Conservation (phyloP, 2,113 vertebrate species). For the Lampris incognitus region DNA sequence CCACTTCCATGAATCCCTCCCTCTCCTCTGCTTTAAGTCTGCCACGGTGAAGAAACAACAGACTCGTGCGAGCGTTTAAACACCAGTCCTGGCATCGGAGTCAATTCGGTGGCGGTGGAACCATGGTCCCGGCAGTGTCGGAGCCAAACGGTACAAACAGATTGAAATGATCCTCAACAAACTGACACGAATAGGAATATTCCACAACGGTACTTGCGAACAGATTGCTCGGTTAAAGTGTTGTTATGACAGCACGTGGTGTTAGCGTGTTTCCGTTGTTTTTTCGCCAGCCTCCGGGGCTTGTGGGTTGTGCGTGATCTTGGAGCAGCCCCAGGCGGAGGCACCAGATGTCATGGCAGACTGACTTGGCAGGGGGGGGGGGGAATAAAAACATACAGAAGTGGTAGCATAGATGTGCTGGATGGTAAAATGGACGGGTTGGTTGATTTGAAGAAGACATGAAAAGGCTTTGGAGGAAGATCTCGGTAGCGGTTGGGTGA, state of each 20-base stretch:
- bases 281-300: neutral
- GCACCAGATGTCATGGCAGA: conserved; percentile 69
- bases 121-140: neutral
- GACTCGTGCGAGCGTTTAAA: neutral
- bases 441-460: neutral
- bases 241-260: neutral
- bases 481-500: neutral
- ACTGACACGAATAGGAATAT: neutral
- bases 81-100: neutral
- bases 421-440: neutral
- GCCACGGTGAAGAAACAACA: conserved; percentile 2
- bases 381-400: neutral
- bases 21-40: conserved; percentile 9
- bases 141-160: conserved; percentile 6
- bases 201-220: neutral
- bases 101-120: neutral
- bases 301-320: conserved; percentile 14
- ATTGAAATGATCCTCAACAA: neutral
- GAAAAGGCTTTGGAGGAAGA: neutral
- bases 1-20: neutral
- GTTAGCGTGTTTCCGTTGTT: neutral
- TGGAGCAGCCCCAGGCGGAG: conserved; percentile 51
- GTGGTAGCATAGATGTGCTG: neutral
- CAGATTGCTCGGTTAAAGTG: conserved; percentile 12
- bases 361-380: no score